phyloP scores from a whole-genome alignment of 2,888 invertebrate species.

The Cacoxenus indagator region DNA sequence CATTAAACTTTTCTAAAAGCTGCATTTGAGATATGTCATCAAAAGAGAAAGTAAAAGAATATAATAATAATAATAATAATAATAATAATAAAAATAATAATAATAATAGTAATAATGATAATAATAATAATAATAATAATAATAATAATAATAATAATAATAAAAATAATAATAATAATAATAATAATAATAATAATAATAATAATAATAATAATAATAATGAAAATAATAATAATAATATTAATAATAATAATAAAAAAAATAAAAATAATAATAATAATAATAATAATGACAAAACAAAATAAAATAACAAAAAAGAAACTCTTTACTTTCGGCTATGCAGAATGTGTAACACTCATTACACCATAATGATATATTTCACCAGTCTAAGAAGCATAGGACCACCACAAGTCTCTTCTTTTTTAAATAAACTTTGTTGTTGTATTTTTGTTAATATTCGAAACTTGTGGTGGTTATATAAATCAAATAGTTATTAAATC shows the following conservation, averaged over 20 bases:
- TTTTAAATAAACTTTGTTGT: too few relatives aligned
- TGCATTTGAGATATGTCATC: background rate
- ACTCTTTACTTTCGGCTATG: too few relatives aligned
- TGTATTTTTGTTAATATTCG: too few relatives aligned
- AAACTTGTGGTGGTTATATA: too few relatives aligned
- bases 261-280: background rate
- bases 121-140: background rate
- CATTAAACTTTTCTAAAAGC: slow-evolving; percentile 10
- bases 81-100: background rate
- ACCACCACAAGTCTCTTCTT: too few relatives aligned
- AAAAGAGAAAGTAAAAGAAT: background rate
- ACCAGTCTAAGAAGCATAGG: too few relatives aligned
- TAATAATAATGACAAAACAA: background rate
- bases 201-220: background rate
- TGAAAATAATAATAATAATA: slow-evolving; percentile 26
- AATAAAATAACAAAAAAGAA: background rate
- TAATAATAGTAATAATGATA: slow-evolving; percentile 21
- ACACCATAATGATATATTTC: too few relatives aligned
- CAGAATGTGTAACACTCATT: too few relatives aligned
- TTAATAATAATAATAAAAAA: background rate
- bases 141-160: background rate
- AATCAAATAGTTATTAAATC: too few relatives aligned
- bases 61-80: background rate
- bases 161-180: background rate
- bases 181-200: background rate